Percentiles rank a stretch among this genome's conserved stretches.
Evolutionary conservation across 2,113 vertebrate genomes (phyloP).

Genomic region (Conger conger): DNA sequence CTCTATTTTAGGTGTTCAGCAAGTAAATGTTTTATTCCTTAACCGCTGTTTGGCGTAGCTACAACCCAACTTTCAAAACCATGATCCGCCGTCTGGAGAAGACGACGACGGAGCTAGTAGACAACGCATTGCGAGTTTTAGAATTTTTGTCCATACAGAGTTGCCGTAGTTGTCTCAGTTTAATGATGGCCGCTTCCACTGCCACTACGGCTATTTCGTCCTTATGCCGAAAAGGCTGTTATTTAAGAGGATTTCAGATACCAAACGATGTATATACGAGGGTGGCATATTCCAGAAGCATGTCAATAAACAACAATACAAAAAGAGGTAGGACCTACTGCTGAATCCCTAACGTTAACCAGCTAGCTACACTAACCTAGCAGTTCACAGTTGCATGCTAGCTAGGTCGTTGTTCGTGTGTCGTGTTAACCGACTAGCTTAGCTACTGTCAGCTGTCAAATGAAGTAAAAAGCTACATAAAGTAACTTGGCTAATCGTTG

Average conservation of each 20-base stretch:
- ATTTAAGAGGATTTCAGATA: slow-evolving; percentile 25
- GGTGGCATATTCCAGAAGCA: slow-evolving; percentile 37
- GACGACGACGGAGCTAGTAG: too few species aligned
- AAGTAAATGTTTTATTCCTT: background rate
- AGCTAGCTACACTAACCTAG: background rate
- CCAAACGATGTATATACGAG: slow-evolving; percentile 26
- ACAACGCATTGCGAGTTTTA: background rate
- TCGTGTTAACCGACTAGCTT: too few species aligned
- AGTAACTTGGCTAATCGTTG: too few species aligned
- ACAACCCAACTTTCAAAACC: too few species aligned
- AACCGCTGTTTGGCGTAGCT: background rate
- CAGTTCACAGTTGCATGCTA: background rate
- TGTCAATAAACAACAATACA: slow-evolving; percentile 13
- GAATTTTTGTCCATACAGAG: slow-evolving; percentile 17
- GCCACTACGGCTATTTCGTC: slow-evolving; percentile 41
- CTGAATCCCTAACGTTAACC: background rate
- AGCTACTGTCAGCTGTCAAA: background rate
- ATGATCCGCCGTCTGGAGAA: too few species aligned
- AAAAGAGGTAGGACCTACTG: slow-evolving; percentile 48
- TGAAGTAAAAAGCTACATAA: background rate
- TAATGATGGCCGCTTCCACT: slow-evolving; percentile 58
- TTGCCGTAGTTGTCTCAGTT: slow-evolving; percentile 37
- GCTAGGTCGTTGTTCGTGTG: too few species aligned
- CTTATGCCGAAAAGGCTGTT: slow-evolving; percentile 50
- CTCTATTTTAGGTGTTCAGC: background rate